Base-by-base conservation (phyloP, 2,113 vertebrate species). In the Australoheros scitulus region DNA sequence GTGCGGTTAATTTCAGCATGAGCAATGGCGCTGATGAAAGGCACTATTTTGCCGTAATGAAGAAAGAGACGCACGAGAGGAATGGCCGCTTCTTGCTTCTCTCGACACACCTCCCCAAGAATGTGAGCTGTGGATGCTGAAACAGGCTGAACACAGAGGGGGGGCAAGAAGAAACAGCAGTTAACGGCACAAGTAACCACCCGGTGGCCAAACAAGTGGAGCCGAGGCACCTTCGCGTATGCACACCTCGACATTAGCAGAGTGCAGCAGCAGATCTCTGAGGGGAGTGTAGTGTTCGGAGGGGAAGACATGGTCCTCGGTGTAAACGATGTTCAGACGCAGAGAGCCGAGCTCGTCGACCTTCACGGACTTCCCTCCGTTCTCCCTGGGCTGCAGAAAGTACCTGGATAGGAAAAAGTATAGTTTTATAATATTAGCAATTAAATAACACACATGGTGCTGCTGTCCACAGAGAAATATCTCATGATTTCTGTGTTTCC, bases 51-150 rank as follows among this genome's bases (percentile, higher is more conserved):
- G 90, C 98, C 97, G 4, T 96, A 98, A 87, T 99, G 98, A 81
- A 99, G 95, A 90, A 99, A 97, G 83, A 99, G 97, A 22, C 98
- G 96, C 76, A 99, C 98, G 1, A 99, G 96, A 1, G 98, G 98
- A 81, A 99, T 96, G 57, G 98, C 98, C 0, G 98, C 98, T 93
- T 99, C 98, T 90, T 99, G 98, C 91, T 99, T 99, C 89, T 99
- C 98, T 77, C 97, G 95, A 94, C 98, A 99, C 61, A 98, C 98
- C 93, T 99, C 98, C 8, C 98, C 98, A 89, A 99, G 94, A 86
- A 97, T 94, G 41, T 99, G 97, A 20, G 98, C 98, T 0, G 98
- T 95, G 6, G 98, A 99, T 1, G 98, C 96, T 1, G 98, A 99
- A 85, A 99, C 98, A 0, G 98, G 98, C 98, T 99, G 95, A 29